These are phyloP conservation scores for Hipparchia sbordonii DNA, from an alignment of 2,888 invertebrate genomes.

Conservation along the genomic window DNA sequence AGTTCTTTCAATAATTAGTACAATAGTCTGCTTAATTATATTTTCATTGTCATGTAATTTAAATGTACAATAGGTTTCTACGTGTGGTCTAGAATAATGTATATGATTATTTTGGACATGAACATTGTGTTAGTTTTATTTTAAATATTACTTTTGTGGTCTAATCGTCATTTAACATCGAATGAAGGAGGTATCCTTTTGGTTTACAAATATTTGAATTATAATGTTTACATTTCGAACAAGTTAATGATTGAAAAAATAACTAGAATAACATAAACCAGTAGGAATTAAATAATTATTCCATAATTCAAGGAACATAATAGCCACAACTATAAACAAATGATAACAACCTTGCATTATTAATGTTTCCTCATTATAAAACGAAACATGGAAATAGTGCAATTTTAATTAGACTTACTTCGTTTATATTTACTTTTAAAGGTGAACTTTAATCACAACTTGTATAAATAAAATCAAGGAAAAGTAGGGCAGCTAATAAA, in stretches of 20 bases:
- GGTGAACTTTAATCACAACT: not conserved
- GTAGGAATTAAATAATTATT: slow-evolving; percentile 16
- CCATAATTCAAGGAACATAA: slow-evolving; percentile 2
- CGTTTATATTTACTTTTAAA: not conserved
- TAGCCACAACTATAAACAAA: not conserved
- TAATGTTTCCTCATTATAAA: slow-evolving; percentile 9
- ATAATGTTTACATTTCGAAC: too few relatives aligned
- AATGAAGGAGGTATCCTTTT: too few relatives aligned
- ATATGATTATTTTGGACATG: not conserved
- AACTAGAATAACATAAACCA: not conserved
- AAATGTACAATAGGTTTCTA: not conserved
- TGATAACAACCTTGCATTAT: slow-evolving; percentile 11
- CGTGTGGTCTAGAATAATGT: not conserved
- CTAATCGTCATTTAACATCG: too few relatives aligned
- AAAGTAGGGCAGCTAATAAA: slow-evolving; percentile 2
- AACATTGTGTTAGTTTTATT: too few relatives aligned
- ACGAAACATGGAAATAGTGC: not conserved
- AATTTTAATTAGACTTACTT: not conserved
- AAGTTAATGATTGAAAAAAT: not conserved
- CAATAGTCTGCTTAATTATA: not conserved
- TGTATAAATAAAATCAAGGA: not conserved
- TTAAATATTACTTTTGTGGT: too few relatives aligned
- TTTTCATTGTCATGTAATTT: not conserved
- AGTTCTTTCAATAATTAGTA: not conserved
- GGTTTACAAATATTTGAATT: too few relatives aligned